Percentiles rank a stretch among this genome's conserved stretches.
These are phyloP conservation scores for Gastracanthus pulcherrimus DNA, from an alignment of 2,888 invertebrate species.

Conservation along the genomic window DNA sequence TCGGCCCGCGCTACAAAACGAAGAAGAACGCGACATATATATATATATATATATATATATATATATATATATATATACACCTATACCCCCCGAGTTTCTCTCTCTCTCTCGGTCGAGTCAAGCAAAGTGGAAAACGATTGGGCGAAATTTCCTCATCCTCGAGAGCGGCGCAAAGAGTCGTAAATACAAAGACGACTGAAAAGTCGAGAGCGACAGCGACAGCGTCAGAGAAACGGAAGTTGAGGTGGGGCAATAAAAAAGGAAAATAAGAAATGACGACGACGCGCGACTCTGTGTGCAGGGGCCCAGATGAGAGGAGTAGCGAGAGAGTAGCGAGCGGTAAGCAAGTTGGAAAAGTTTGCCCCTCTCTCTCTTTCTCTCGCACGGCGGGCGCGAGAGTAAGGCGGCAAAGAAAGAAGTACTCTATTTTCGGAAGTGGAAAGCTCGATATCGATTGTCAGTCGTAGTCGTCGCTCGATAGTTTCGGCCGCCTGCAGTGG, in stretches of 20 bases:
- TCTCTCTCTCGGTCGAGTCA: background rate
- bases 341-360: constrained; percentile 56
- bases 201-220: background rate
- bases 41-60: background rate
- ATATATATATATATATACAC: background rate
- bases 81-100: too few species aligned
- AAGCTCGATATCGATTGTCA: constrained; percentile 54
- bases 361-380: too few species aligned
- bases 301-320: background rate
- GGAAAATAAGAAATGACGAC: constrained; percentile 19
- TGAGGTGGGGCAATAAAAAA: background rate
- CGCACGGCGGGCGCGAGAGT: background rate
- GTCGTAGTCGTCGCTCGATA: constrained; percentile 33
- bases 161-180: background rate
- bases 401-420: constrained; percentile 41
- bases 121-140: constrained; percentile 36
- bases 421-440: constrained; percentile 54
- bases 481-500: constrained; percentile 30
- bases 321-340: constrained; percentile 7
- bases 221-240: background rate
- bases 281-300: too few species aligned
- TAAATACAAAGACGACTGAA: constrained; percentile 19
- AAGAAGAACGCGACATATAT: too few species aligned
- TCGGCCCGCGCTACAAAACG: background rate
- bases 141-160: background rate